phyloP scores from a whole-genome alignment of 2,888 invertebrate genomes.

The Synergus itoensis region DNA sequence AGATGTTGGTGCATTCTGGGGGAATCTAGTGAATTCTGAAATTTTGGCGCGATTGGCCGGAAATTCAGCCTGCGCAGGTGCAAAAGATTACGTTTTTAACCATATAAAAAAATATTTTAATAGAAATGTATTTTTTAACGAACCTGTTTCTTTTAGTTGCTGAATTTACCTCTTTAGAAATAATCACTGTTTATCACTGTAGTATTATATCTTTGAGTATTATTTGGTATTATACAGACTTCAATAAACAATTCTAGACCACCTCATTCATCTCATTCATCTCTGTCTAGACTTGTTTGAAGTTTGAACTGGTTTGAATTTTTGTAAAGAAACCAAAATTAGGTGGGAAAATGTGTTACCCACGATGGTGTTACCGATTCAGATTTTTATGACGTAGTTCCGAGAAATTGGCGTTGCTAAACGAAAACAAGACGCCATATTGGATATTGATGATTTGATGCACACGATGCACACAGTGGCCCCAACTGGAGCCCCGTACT shows the following conservation, averaged over 20 bases:
- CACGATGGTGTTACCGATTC: background rate
- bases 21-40: no score
- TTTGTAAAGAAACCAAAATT: background rate
- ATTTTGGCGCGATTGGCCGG: no score
- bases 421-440: constrained; percentile 9
- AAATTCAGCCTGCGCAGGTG: no score
- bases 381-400: background rate
- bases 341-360: background rate
- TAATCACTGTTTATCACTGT: background rate
- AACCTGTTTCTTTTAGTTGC: background rate
- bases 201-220: background rate
- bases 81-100: background rate
- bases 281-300: background rate
- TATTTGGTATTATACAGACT: no score
- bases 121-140: background rate
- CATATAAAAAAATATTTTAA: background rate
- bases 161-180: background rate
- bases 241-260: no score
- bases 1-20: no score
- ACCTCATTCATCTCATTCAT: no score
- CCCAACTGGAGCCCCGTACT: no score
- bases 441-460: background rate
- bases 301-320: background rate
- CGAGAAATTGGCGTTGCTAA: background rate
- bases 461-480: no score